Percentiles rank a stretch among this genome's conserved stretches.
Conservation (phyloP, 2,113 vertebrate species). For the Triplophysa rosa region DNA sequence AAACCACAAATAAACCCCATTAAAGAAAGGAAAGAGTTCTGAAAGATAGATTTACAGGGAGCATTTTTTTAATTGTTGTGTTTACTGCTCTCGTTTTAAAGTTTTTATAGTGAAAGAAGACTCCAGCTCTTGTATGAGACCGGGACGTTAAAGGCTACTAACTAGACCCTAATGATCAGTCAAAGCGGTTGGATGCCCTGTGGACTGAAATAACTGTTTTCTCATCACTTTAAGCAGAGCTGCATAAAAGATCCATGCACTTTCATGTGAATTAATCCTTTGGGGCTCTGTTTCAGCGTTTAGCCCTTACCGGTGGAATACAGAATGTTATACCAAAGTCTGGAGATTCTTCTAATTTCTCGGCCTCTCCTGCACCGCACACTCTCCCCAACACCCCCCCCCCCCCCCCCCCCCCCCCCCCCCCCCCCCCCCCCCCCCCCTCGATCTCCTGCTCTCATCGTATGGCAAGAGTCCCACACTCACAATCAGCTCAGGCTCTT, state of each 20-base stretch:
- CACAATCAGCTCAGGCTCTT: constrained; percentile 47
- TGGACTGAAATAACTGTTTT: constrained; percentile 45
- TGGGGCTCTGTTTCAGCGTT: constrained; percentile 36
- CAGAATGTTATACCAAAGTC: constrained; percentile 22
- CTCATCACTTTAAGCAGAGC: constrained; percentile 25
- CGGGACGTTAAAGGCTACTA: constrained; percentile 42
- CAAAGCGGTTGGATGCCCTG: constrained; percentile 31
- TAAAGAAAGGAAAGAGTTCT: constrained; percentile 48
- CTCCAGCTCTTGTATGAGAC: constrained; percentile 37
- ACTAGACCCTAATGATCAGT: constrained; percentile 44
- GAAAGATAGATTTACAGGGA: constrained; percentile 51
- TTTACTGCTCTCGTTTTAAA: constrained; percentile 36
- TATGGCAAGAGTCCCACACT: constrained; percentile 50
- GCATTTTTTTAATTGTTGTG: constrained; percentile 34
- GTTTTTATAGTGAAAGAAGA: constrained; percentile 49
- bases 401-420: constrained; percentile 30
- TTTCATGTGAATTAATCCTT: constrained; percentile 40
- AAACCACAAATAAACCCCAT: constrained; percentile 58
- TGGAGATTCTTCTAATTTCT: constrained; percentile 45
- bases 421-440: constrained; percentile 34
- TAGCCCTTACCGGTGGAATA: constrained; percentile 19
- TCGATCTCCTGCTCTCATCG: constrained; percentile 45
- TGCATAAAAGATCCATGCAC: constrained; percentile 25
- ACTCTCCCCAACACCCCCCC: constrained; percentile 25
- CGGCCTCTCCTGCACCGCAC: constrained; percentile 10